phyloP scores from a whole-genome alignment of 2,797 vertebrate genomes.

The Lithobates pipiens region DNA sequence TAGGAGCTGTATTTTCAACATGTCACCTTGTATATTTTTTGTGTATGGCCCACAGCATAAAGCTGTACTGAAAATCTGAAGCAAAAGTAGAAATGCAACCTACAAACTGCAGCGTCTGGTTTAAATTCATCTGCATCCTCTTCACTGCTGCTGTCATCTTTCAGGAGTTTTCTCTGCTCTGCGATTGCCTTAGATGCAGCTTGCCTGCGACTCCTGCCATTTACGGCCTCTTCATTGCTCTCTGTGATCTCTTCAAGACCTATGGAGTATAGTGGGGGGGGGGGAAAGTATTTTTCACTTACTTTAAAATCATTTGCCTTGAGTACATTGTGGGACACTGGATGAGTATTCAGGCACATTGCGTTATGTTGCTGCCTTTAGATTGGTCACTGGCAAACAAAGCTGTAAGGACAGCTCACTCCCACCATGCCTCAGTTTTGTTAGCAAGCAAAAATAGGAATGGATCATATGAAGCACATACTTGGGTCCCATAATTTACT shows the following conservation, averaged over 20 bases:
- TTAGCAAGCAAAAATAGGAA: no score
- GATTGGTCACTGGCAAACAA: no score
- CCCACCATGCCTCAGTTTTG: no score
- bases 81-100: background rate
- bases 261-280: conserved; percentile 62
- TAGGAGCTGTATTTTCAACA: background rate
- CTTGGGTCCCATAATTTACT: no score
- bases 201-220: conserved; percentile 66
- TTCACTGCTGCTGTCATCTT: conserved; percentile 62
- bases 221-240: conserved; percentile 58
- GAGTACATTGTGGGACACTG: no score
- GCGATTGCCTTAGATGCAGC: conserved; percentile 61
- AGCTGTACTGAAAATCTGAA: conserved; percentile 41
- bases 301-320: no score
- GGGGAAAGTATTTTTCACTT: no score
- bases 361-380: no score
- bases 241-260: conserved; percentile 79
- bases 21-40: background rate
- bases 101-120: conserved; percentile 71
- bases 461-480: no score
- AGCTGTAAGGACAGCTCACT: no score
- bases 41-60: background rate
- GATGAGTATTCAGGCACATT: no score
- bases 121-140: conserved; percentile 73
- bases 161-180: conserved; percentile 64